Evolutionary conservation across 2,113 vertebrate species (phyloP), one percentile per base, ranked within the genome.

Genomic region (Pteruthius melanotis): DNA sequence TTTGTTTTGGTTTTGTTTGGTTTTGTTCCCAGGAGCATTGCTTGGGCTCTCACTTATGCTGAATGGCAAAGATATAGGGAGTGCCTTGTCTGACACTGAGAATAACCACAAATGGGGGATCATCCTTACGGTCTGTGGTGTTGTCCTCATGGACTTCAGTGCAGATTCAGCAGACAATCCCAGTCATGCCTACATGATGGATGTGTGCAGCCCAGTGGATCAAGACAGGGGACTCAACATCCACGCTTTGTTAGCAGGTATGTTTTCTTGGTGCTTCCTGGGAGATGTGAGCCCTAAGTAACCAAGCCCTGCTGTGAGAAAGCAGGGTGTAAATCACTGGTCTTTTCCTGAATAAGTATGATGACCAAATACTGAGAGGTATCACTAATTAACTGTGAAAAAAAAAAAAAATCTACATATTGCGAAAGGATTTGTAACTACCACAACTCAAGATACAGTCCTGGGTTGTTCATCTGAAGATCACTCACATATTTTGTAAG

Each of bases 111-210:
- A 98, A 61, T 99, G 99, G 99, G 99, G 99, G 7, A 99, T 99
- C 42, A 83, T 99, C 56, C 98, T 99, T 79, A 99, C 99, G 0
- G 95, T 99, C 89, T 99, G 99, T 6, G 99, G 99, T 2, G 99
- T 99, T 90, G 99, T 99, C 64, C 98, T 99, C 76, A 99, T 99
- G 99, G 99, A 99, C 97, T 99, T 99, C 97, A 99, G 99, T 2
- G 99, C 99, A 1, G 99, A 99, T 97, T 99, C 99, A 0, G 99
- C 99, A 0, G 99, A 99, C 93, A 99, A 98, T 94, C 99, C 99
- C 19, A 99, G 99, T 89, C 99, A 99, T 4, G 99, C 99, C 40
- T 99, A 99, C 97, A 99, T 99, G 99, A 99, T 99, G 99, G 99
- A 99, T 11, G 99, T 99, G 17, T 99, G 99, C 93, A 97, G 98